A percentile compares a stretch with the other conserved stretches of the same genome.
These are phyloP conservation scores for Grus americana DNA, from an alignment of 2,113 vertebrate species.

Conservation along the genomic window DNA sequence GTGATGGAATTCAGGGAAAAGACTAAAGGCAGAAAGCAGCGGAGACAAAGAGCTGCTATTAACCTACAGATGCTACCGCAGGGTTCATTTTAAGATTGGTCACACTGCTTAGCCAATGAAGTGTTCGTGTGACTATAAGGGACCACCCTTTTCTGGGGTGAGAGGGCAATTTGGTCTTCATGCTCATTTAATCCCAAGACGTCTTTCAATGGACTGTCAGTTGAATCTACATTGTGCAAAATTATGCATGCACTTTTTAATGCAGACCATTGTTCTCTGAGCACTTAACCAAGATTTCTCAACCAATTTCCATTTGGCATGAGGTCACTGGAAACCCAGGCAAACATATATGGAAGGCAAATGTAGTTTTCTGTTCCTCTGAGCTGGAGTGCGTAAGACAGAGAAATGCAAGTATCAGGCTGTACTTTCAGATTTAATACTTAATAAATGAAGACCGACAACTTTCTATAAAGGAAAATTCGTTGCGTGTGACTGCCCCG, in stretches of 20 bases:
- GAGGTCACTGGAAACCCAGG: conserved; percentile 75
- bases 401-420: not conserved
- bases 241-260: conserved; percentile 86
- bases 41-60: conserved; percentile 81
- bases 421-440: conserved; percentile 24
- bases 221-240: conserved; percentile 83
- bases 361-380: conserved; percentile 18
- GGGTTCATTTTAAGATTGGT: conserved; percentile 80
- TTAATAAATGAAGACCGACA: conserved; percentile 12
- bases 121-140: conserved; percentile 72
- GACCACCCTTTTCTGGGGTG: conserved; percentile 82
- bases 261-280: conserved; percentile 77
- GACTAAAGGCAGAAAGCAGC: conserved; percentile 74
- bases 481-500: not conserved
- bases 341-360: conserved; percentile 74
- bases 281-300: conserved; percentile 79
- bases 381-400: conserved; percentile 18
- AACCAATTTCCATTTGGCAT: conserved; percentile 78
- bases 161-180: conserved; percentile 83
- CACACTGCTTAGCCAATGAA: conserved; percentile 81
- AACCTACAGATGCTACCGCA: conserved; percentile 78
- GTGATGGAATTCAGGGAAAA: conserved; percentile 78
- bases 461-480: not conserved
- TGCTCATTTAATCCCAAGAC: conserved; percentile 81
- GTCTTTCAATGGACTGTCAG: conserved; percentile 80